Conservation (phyloP, 1,140 invertebrate genomes). For the Panulirus ornatus region DNA sequence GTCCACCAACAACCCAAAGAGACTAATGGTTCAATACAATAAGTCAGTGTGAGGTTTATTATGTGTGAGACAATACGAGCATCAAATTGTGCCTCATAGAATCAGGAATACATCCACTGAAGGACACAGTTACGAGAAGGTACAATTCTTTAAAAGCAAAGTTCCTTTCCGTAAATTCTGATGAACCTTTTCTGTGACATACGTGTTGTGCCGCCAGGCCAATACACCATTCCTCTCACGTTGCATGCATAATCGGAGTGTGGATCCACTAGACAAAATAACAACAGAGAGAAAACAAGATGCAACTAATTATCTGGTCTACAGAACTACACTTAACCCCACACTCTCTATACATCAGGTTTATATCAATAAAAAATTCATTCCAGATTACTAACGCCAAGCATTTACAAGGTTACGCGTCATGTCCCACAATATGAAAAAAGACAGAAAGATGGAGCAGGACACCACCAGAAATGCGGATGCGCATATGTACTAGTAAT, state of each 20-base stretch:
- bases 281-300: neutral
- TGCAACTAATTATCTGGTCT: neutral
- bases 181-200: no score
- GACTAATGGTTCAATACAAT: constrained; percentile 8
- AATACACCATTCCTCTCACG: no score
- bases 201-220: no score
- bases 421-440: neutral
- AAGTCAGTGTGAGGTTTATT: neutral
- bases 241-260: neutral
- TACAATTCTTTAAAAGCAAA: neutral
- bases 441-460: no score
- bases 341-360: no score
- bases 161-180: no score
- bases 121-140: no score
- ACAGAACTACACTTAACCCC: neutral
- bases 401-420: no score
- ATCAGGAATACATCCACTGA: no score
- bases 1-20: neutral
- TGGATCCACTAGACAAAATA: neutral
- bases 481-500: no score
- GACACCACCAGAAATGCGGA: no score
- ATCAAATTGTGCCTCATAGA: neutral
- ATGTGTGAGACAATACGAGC: constrained; percentile 2
- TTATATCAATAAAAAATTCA: no score
- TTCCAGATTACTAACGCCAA: neutral